phyloP scores from a whole-genome alignment of 2,888 invertebrate species.

The Pachycephus smyrnensis region DNA sequence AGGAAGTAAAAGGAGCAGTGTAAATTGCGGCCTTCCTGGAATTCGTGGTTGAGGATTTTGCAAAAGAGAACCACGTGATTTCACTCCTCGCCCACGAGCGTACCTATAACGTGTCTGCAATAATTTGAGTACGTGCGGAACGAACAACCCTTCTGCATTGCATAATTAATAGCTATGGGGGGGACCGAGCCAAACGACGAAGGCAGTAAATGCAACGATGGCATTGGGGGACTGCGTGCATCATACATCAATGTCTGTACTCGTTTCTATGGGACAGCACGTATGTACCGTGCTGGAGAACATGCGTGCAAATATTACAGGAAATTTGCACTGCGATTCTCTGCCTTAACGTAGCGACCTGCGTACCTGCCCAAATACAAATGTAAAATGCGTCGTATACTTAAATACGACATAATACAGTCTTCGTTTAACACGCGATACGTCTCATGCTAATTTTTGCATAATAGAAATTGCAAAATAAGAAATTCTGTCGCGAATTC shows the following conservation, averaged over 20 bases:
- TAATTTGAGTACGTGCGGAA: conserved; percentile 33
- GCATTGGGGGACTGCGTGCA: conserved; percentile 27
- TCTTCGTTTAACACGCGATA: not conserved
- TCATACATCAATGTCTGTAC: conserved; percentile 35
- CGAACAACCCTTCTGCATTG: conserved; percentile 38
- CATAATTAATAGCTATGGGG: conserved; percentile 49
- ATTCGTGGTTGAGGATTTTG: not conserved
- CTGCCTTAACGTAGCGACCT: not conserved
- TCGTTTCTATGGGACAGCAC: conserved; percentile 25
- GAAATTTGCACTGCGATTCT: not conserved
- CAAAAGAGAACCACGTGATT: not conserved
- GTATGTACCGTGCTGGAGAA: not conserved
- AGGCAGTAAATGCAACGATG: conserved; percentile 19
- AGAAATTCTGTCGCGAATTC: not conserved
- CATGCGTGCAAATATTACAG: not conserved
- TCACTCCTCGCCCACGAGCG: not conserved
- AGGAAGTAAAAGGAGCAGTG: not conserved
- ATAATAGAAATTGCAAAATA: not conserved
- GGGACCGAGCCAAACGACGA: conserved; percentile 13
- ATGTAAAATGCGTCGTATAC: not conserved
- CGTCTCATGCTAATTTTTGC: not conserved
- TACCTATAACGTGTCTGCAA: conserved; percentile 20
- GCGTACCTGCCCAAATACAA: not conserved
- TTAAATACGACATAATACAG: not conserved
- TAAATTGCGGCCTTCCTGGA: not conserved